Evolutionary conservation across 2,113 vertebrate species (phyloP), one percentile per base, ranked within the genome.

Genomic region (Lepidothrix coronata): DNA sequence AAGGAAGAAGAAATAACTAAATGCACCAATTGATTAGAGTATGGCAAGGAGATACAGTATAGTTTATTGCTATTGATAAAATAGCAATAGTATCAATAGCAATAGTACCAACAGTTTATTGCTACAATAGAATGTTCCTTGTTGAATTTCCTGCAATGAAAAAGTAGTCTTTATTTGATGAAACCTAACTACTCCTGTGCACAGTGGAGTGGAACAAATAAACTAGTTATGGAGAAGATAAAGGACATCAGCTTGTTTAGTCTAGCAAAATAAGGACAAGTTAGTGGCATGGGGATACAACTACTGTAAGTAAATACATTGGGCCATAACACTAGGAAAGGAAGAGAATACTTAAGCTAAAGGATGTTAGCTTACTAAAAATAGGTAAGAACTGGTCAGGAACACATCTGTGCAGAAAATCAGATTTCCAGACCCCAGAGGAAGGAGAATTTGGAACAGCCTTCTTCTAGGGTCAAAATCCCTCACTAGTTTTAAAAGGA

Each of bases 171-270:
- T 85, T 79, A 33, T 61, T 46, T 88, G 14, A 43, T 39, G 16
- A 88, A 33, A 70, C 35, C 46, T 54, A 35, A 14, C 17, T 70
- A 8, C 23, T 81, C 9, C 48, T 57, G 5, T 41, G n/a, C 49
- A 44, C 14, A n/a, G 33, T 68, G 51, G 18, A 46, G 31, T 66
- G 25, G 41, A 66, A 39, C 9, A 88, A 9, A 88, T 51, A 51
- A 77, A 10, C 70, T 51, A 39, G 30, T 71, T 91, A 77, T 91
- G 68, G 46, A 72, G 33, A 82, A 79, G 51, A 89, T 89, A 61
- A 92, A 86, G 83, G 61, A 61, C 48, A 48, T 72, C 54, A 61
- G 14, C 11, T 87, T 95, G 95, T 95, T 95, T 95, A 95, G 86
- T 93, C 86, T 96, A 87, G 58, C 48, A 91, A 91, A 96, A 87